These are phyloP conservation scores for Onthophagus sagittarius DNA, from an alignment of 2,888 invertebrate species.

Conservation along the genomic window DNA sequence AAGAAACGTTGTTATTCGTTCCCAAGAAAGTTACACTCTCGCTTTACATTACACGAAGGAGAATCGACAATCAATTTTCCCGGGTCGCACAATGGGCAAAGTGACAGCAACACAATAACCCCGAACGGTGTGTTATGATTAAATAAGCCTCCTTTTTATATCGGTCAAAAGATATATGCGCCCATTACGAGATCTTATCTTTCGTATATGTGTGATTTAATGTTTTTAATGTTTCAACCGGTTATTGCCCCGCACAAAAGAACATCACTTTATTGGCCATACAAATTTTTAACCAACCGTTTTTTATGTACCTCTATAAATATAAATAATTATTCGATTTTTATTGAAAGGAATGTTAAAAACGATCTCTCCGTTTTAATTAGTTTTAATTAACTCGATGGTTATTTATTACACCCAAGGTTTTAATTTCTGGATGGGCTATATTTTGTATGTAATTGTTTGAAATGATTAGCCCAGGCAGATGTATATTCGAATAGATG, in stretches of 20 bases:
- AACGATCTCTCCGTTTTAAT: no score
- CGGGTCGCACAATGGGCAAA: constrained; percentile 15
- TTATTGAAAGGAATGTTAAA: no score
- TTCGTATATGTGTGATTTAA: constrained; percentile 19
- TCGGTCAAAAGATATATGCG: constrained; percentile 20
- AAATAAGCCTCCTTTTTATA: constrained; percentile 20
- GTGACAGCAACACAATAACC: constrained; percentile 20
- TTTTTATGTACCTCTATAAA: neutral
- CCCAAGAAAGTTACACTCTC: neutral
- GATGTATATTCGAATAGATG: no score
- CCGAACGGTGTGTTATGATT: constrained; percentile 21
- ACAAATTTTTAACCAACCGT: neutral
- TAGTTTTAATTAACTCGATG: no score
- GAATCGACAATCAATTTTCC: constrained; percentile 18
- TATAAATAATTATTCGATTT: neutral
- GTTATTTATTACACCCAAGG: no score
- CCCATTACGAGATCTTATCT: constrained; percentile 20
- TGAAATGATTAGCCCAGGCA: no score
- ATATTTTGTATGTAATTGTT: no score
- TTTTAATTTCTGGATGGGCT: no score
- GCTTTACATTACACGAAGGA: neutral
- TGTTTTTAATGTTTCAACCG: constrained; percentile 17
- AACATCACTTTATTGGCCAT: neutral
- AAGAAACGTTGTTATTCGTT: neutral
- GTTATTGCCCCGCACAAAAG: constrained; percentile 15